Evolutionary conservation across 2,888 invertebrate genomes (phyloP).

Genomic region (Zele albiditarsus): DNA sequence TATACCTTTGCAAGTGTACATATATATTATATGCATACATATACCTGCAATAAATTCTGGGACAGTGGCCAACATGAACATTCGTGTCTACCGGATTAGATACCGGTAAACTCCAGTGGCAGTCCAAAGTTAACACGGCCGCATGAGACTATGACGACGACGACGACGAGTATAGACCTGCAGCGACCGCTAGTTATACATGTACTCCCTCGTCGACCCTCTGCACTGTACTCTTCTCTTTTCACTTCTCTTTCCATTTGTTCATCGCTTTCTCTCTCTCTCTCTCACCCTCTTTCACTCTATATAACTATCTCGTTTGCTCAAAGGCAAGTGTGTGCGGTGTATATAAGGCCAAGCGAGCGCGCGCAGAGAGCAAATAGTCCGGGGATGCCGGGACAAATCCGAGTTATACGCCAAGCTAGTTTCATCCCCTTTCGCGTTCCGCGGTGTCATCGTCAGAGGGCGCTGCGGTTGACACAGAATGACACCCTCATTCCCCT

Average conservation of each 20-base stretch:
- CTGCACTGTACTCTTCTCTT: neutral
- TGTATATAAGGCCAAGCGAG: constrained; percentile 33
- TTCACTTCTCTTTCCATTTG: neutral
- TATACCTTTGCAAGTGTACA: neutral
- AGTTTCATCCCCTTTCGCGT: constrained; percentile 69
- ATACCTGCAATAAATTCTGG: neutral
- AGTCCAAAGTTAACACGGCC: constrained; percentile 20
- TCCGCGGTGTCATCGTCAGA: constrained; percentile 72
- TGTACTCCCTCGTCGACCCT: neutral
- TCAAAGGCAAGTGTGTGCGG: constrained; percentile 19
- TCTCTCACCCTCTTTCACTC: neutral
- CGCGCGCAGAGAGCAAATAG: constrained; percentile 34
- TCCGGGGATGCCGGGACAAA: constrained; percentile 56
- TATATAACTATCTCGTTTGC: constrained; percentile 16
- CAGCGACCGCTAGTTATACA: constrained; percentile 16
- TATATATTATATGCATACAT: neutral
- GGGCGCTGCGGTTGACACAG: constrained; percentile 72
- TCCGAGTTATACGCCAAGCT: constrained; percentile 61
- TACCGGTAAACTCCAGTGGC: constrained; percentile 20
- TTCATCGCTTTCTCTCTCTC: constrained; percentile 1
- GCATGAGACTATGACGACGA: neutral
- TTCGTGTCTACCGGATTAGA: constrained; percentile 13
- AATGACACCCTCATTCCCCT: constrained; percentile 64
- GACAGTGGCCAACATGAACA: neutral
- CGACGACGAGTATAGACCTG: neutral